A percentile compares a stretch with the other conserved stretches of the same genome.
Conservation (phyloP, 1,140 invertebrate genomes). For the Tetragonula clypearis region DNA sequence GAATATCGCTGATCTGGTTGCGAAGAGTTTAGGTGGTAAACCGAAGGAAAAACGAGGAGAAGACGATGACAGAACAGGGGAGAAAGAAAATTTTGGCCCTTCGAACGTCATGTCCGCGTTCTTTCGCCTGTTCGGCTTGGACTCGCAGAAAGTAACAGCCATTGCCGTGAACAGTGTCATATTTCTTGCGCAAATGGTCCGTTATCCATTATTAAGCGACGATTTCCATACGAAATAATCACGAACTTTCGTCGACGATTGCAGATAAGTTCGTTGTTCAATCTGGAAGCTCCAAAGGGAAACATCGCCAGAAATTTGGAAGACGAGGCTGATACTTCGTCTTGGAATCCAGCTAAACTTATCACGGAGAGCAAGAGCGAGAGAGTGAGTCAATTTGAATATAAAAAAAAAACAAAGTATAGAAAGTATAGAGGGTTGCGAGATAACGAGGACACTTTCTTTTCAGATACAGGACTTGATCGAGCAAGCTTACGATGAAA, state of each 20-base stretch:
- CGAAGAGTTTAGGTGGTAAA: slow-evolving; percentile 69
- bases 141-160: slow-evolving; percentile 88
- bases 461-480: slow-evolving; percentile 82
- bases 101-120: slow-evolving; percentile 84
- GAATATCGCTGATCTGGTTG: slow-evolving; percentile 77
- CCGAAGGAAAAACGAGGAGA: slow-evolving; percentile 54
- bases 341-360: slow-evolving; percentile 65
- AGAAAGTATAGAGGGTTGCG: no score
- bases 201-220: background rate
- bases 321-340: slow-evolving; percentile 8
- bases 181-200: slow-evolving; percentile 92
- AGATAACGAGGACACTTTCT: background rate
- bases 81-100: slow-evolving; percentile 57
- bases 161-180: slow-evolving; percentile 91
- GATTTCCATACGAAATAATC: background rate
- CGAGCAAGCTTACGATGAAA: slow-evolving; percentile 82
- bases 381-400: slow-evolving; percentile 54
- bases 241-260: background rate
- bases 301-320: slow-evolving; percentile 33
- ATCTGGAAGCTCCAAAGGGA: slow-evolving; percentile 63
- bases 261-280: slow-evolving; percentile 74
- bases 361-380: slow-evolving; percentile 71
- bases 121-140: slow-evolving; percentile 87
- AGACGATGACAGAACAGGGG: slow-evolving; percentile 26
- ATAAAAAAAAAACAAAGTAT: no score